A percentile compares a stretch with the other conserved stretches of the same genome.
These are phyloP conservation scores for Orientallactaga bullata DNA, from an alignment of 2,113 vertebrate species.

Conservation along the genomic window DNA sequence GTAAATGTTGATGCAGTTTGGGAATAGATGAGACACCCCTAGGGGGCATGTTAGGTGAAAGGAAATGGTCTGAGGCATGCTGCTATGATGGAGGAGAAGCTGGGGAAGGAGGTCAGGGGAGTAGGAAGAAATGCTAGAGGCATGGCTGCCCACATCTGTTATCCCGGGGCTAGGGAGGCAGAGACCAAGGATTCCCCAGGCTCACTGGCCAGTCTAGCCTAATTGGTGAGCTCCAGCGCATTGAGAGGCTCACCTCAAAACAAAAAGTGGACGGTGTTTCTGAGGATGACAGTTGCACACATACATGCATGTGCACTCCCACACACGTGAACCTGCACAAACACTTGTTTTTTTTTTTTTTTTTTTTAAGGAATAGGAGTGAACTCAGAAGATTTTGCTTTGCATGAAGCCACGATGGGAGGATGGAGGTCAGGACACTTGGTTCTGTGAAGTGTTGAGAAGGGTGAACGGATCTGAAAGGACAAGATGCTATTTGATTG, in stretches of 20 bases:
- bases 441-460: not conserved
- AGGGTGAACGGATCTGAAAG: not conserved
- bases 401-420: not conserved
- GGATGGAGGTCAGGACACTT: not conserved
- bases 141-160: too few species aligned
- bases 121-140: not conserved
- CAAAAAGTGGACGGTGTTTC: too few species aligned
- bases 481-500: not conserved
- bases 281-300: too few species aligned
- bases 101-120: not conserved
- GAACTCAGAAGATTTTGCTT: not conserved
- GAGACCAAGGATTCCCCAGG: too few species aligned
- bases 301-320: too few species aligned
- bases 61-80: not conserved
- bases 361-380: not conserved
- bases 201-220: too few species aligned
- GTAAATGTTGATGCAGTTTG: not conserved
- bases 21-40: not conserved
- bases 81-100: not conserved
- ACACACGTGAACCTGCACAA: too few species aligned
- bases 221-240: too few species aligned
- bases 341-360: too few species aligned
- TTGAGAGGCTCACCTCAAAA: too few species aligned
- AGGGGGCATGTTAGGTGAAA: not conserved
- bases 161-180: too few species aligned